phyloP scores from a whole-genome alignment of 2,113 vertebrate genomes.

The Tragelaphus scriptus region DNA sequence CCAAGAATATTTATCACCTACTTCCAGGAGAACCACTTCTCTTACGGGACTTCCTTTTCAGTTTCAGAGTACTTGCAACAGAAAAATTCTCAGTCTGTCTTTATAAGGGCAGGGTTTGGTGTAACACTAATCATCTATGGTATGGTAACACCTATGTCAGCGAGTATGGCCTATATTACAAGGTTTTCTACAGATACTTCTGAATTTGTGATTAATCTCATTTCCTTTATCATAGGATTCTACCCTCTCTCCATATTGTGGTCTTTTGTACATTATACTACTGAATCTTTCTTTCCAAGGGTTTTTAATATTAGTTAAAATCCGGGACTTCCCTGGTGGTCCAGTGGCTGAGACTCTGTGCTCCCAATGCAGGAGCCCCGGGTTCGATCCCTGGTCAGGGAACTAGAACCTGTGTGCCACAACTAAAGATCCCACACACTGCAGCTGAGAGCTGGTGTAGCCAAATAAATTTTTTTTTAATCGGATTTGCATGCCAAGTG shows the following conservation, averaged over 20 bases:
- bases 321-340: neutral
- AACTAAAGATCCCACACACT: neutral
- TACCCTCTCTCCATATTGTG: neutral
- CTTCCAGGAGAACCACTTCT: neutral
- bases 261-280: neutral
- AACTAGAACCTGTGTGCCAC: neutral
- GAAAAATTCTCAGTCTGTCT: neutral
- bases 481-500: neutral
- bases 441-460: neutral
- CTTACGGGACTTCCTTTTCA: neutral
- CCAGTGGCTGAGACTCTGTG: neutral
- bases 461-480: neutral
- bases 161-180: neutral
- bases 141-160: neutral
- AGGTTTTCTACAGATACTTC: neutral
- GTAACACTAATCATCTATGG: neutral
- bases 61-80: neutral
- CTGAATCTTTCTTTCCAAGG: neutral
- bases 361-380: neutral
- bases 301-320: neutral
- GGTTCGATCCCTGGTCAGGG: neutral
- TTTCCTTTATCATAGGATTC: neutral
- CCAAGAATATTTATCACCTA: neutral
- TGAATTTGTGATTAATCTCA: slow-evolving; percentile 7
- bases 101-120: neutral